Percentiles rank a stretch among this genome's conserved stretches.
These are phyloP conservation scores for Cephus spinipes DNA, from an alignment of 2,888 invertebrate genomes.

Conservation along the genomic window DNA sequence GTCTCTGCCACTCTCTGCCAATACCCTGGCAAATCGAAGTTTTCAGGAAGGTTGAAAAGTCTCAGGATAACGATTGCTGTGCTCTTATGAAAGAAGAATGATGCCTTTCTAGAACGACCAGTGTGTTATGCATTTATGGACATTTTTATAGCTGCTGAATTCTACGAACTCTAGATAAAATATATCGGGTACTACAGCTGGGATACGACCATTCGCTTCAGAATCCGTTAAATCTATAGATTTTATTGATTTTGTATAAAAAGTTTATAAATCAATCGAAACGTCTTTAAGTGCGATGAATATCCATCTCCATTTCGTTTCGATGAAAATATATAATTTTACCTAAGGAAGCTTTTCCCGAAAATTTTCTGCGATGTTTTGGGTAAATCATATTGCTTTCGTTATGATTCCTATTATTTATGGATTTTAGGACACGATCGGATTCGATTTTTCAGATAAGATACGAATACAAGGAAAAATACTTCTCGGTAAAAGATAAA, in stretches of 20 bases:
- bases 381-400: neutral
- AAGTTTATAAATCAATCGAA: neutral
- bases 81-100: neutral
- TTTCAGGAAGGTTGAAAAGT: neutral
- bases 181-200: neutral
- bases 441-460: neutral
- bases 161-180: neutral
- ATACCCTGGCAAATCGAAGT: neutral
- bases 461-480: neutral
- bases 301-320: neutral
- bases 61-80: neutral
- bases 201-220: neutral
- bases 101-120: neutral
- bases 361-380: neutral
- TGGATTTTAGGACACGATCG: neutral
- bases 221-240: neutral
- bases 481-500: neutral
- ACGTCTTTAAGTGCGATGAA: neutral
- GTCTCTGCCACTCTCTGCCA: neutral
- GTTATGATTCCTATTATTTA: neutral
- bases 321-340: neutral
- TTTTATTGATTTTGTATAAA: neutral
- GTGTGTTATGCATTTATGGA: neutral
- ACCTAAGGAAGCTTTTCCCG: neutral
- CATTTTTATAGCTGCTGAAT: neutral